Evolutionary conservation across 2,113 vertebrate species (phyloP).

Genomic region (Boulengeromyrus knoepffleri): DNA sequence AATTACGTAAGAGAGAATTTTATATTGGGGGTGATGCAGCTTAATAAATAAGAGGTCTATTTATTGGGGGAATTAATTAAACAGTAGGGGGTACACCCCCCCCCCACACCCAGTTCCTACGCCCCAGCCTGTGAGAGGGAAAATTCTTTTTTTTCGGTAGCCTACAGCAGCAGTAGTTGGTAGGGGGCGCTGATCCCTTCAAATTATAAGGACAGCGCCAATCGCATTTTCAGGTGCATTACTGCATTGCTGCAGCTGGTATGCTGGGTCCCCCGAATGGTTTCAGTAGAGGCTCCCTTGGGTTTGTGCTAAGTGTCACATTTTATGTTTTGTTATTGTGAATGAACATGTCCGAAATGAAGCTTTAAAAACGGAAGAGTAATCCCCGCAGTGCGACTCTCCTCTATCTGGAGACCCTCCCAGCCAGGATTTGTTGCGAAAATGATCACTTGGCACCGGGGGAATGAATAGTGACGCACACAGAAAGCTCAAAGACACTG

Average conservation of each 20-base stretch:
- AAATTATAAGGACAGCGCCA: not conserved
- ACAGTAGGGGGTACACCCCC: not conserved
- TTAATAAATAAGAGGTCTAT: not conserved
- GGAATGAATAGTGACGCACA: not conserved
- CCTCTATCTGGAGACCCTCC: not conserved
- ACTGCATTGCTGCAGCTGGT: not conserved
- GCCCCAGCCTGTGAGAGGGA: not conserved
- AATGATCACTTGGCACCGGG: not conserved
- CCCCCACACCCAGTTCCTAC: no score
- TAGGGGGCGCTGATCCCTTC: not conserved
- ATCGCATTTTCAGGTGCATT: not conserved
- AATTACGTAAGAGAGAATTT: not conserved
- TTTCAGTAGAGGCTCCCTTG: not conserved
- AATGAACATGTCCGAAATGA: not conserved
- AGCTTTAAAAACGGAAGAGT: not conserved
- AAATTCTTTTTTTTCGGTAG: not conserved
- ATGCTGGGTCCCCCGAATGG: not conserved
- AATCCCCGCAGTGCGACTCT: not conserved
- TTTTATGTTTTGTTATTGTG: not conserved
- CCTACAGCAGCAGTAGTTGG: not conserved
- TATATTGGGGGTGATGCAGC: not conserved
- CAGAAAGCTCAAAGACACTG: slow-evolving; percentile 6
- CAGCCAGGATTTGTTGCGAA: not conserved
- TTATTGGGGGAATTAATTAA: not conserved
- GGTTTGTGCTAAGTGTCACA: not conserved